Base-by-base conservation (phyloP, 1,140 invertebrate genomes). In the Drosophila athabasca region DNA sequence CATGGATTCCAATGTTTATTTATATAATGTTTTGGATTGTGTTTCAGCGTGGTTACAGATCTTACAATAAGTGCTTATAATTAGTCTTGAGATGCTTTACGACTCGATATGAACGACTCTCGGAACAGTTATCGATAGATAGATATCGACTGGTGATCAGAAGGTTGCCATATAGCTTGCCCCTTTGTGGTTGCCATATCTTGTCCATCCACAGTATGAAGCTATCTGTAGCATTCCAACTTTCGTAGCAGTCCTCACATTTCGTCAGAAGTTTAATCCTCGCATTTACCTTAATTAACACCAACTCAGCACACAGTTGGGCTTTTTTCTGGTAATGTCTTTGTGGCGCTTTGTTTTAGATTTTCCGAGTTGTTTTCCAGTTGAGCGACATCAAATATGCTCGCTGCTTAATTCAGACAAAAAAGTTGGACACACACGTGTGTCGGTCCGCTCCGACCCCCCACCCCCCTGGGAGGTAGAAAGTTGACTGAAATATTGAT, bases 381-480 rank as follows among this genome's bases (percentile, higher is more conserved):
- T 29, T 68, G 31, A 29, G 35, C 45, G 19, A 9, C 50, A 69
- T 69, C 45, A 58, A 49, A 46, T 57, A 58, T 69, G 44, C 64
- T 24, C 44, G 35, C 35, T 57, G 44, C 35, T 26, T 69, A 68
- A 69, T 68, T 69, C 45, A 57, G 51, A 69, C 61, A 46, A 39
- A 17, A 68, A 69, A 69, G 66, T 69, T 69, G 64, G 66, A 68
- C 66, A 50, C 31, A 54, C 65, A 55, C 62, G 44, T 48, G 62
- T 46, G 61, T 4, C 17, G 1, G 4, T n/a, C 1, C 1, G 17
- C n/a, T n/a, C n/a, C n/a, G n/a, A n/a, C 17, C 17, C 17, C 1
- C 17, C 17, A 0, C 22, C 3, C 9, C 62, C 29, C 41, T 24
- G 15, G 50, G 57, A 58, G 62, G 3, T 51, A 58, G 11, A 13